Evolutionary conservation across 1,140 invertebrate genomes (phyloP).

Genomic region (Drosophila biarmipes): DNA sequence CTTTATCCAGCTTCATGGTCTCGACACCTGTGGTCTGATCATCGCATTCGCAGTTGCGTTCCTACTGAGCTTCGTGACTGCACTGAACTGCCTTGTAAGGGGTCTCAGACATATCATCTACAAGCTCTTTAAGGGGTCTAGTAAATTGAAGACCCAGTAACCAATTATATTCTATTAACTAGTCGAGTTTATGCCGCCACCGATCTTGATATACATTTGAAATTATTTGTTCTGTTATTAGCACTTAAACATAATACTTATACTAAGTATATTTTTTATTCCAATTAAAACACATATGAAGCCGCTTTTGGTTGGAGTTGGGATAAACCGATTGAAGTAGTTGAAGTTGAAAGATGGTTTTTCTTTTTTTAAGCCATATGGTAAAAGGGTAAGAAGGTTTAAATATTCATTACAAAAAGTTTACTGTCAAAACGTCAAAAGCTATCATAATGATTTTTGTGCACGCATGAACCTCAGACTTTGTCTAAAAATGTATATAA

Average conservation of each 20-base stretch:
- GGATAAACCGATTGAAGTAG: no score
- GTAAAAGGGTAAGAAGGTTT: neutral
- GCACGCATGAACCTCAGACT: slow-evolving; percentile 19
- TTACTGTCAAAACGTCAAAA: neutral
- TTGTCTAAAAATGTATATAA: neutral
- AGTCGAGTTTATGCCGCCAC: slow-evolving; percentile 12
- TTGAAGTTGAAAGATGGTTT: no score
- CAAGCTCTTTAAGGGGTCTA: slow-evolving; percentile 62
- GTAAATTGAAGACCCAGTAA: slow-evolving; percentile 83
- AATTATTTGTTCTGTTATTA: slow-evolving; percentile 18
- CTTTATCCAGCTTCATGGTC: slow-evolving; percentile 85
- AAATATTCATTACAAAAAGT: neutral
- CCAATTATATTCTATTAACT: slow-evolving; percentile 31
- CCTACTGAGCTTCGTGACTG: slow-evolving; percentile 6
- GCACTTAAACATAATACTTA: neutral
- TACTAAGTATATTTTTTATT: neutral
- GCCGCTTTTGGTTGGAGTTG: no score
- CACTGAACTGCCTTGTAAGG: slow-evolving; percentile 9
- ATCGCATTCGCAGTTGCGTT: slow-evolving; percentile 4
- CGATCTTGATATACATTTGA: neutral
- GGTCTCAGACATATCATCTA: slow-evolving; percentile 46
- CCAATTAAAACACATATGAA: neutral
- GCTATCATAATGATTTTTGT: slow-evolving; percentile 1
- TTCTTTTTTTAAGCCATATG: no score
- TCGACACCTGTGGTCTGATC: slow-evolving; percentile 84